phyloP scores from a whole-genome alignment of 1,140 invertebrate genomes.

The Octopus bimaculoides region DNA sequence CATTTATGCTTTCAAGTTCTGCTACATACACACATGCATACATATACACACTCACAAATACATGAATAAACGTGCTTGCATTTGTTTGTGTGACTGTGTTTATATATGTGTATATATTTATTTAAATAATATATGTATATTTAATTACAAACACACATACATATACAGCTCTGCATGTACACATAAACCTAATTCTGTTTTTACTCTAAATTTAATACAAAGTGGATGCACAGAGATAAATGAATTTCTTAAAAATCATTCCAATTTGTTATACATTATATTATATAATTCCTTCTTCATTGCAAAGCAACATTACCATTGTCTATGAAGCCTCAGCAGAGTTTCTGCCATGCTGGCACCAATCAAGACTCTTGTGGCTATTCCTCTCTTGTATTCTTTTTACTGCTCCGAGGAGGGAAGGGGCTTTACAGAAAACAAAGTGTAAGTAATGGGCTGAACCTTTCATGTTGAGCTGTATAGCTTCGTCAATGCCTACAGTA shows the following conservation, averaged over 20 bases:
- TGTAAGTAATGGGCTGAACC: slow-evolving; percentile 7
- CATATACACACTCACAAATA: too few relatives aligned
- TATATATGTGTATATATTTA: too few relatives aligned
- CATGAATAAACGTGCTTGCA: too few relatives aligned
- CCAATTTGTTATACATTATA: slow-evolving; percentile 8
- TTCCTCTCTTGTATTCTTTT: slow-evolving; percentile 16
- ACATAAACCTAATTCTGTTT: too few relatives aligned
- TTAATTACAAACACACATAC: too few relatives aligned
- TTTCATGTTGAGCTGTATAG: slow-evolving; percentile 3
- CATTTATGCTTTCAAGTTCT: too few relatives aligned
- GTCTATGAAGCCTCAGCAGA: not conserved
- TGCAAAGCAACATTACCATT: slow-evolving; percentile 2
- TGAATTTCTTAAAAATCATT: not conserved
- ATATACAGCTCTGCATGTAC: too few relatives aligned
- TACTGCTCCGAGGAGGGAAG: slow-evolving; percentile 3
- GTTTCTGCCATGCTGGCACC: not conserved
- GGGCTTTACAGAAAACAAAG: slow-evolving; percentile 10
- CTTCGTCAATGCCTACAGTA: slow-evolving; percentile 5
- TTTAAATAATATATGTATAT: too few relatives aligned
- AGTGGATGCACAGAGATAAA: too few relatives aligned
- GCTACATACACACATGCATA: too few relatives aligned
- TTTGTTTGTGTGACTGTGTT: too few relatives aligned
- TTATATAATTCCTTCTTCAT: not conserved
- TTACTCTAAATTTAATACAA: too few relatives aligned
- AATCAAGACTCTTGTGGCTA: slow-evolving; percentile 7